Conservation (phyloP, 2,888 invertebrate species). For the Azorinus chamasolen region DNA sequence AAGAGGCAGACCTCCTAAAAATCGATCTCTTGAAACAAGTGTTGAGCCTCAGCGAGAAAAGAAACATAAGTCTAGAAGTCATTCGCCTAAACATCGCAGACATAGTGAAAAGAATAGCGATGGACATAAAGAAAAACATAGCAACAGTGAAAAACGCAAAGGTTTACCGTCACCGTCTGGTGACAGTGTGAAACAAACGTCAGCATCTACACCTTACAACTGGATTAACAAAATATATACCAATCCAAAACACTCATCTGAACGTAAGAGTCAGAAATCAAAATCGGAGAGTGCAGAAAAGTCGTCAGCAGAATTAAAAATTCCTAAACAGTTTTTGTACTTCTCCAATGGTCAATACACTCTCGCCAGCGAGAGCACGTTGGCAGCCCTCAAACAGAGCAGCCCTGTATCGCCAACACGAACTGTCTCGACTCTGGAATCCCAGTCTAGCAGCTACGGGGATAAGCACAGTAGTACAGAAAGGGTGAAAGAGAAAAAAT, state of each 20-base stretch:
- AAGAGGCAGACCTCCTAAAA: conserved; percentile 58
- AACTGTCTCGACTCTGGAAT: conserved; percentile 52
- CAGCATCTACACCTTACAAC: conserved; percentile 31
- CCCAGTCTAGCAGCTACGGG: conserved; percentile 21
- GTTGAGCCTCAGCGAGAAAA: conserved; percentile 46
- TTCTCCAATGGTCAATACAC: conserved; percentile 64
- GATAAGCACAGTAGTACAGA: conserved; percentile 38
- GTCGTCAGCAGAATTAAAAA: conserved; percentile 43
- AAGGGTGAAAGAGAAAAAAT: conserved; percentile 15
- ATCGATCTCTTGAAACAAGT: conserved; percentile 25
- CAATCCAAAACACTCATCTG: conserved; percentile 13
- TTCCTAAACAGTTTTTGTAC: conserved; percentile 60
- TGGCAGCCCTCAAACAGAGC: conserved; percentile 54
- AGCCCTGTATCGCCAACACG: conserved; percentile 59
- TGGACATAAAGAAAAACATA: conserved; percentile 18
- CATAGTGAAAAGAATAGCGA: conserved; percentile 34
- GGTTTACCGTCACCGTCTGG: background rate
- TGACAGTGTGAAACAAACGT: conserved; percentile 6
- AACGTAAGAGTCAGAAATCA: conserved; percentile 38
- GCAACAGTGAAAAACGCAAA: conserved; percentile 11
- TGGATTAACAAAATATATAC: conserved; percentile 51
- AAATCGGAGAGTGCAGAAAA: conserved; percentile 32
- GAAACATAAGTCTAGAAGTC: conserved; percentile 60
- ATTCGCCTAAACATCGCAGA: conserved; percentile 57
- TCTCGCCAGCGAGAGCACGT: conserved; percentile 48